Evolutionary conservation across 2,113 vertebrate species (phyloP), one percentile per base, ranked within the genome.

Genomic region (Myrmecobius fasciatus): DNA sequence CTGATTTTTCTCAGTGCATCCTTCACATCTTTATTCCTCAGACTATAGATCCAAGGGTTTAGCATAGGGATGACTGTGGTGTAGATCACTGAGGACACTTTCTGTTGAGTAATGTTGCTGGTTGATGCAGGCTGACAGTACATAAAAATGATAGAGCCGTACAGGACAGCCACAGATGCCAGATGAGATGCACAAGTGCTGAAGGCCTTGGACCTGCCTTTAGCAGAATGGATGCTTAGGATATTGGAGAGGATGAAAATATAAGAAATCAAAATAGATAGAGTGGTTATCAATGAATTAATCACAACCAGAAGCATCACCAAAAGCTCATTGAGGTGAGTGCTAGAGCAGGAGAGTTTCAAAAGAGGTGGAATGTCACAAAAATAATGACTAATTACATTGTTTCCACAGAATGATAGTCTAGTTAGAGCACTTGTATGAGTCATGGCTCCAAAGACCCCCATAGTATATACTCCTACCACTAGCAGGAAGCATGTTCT

Each of bases 271-370:
- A 96, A 53, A 67, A 96, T 91, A 43, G 54, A 52, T 36, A 89
- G 10, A 52, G 47, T 54, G 51, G 94, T 92, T 31, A 88, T 28
- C 1, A 95, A 17, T 43, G 88, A n/a, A 51, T 95, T n/a, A 52
- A 93, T 92, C 83, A 88, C 91, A 90, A 83, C 94, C 48, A 60
- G 4, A 10, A 88, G 2, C 52, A 93, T 47, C 48, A 88, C 52
- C 28, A 96, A 8, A 4, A 95, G 51, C 2, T 93, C 26, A 0
- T 95, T 75, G 14, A 97, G 83, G 25, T 25, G 96, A 92, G 88
- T 56, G 8, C 96, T 83, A 0, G 92, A 97, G 49, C 98, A 98
- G 75, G 98, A 92, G 28, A 98, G 96, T 52, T 98, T 97, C 98
- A 98, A n/a, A 67, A 93, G 94, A 28, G 92, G 91, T n/a, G 48